Conservation (phyloP, 1,140 invertebrate genomes). For the Choristoneura fumiferana region DNA sequence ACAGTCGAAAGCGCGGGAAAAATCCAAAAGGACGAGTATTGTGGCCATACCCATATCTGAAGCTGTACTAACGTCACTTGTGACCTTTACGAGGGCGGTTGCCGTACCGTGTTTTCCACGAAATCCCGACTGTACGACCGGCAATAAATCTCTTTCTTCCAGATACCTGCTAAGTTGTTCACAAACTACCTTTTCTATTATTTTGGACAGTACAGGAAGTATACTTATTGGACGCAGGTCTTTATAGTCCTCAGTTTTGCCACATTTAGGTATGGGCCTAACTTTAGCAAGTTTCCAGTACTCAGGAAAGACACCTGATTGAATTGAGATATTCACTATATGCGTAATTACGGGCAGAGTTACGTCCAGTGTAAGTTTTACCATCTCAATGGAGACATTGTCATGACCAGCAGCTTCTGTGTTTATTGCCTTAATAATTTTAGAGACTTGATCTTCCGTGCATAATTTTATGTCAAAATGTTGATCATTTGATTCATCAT, state of each 20-base stretch:
- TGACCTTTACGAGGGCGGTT: no score
- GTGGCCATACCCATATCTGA: no score
- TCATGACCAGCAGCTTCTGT: conserved; percentile 1
- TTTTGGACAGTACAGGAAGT: no score
- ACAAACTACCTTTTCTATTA: neutral
- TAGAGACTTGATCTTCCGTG: neutral
- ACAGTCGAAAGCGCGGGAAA: no score
- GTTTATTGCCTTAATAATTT: neutral
- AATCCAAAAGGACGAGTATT: no score
- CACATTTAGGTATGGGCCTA: neutral
- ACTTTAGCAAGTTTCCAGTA: conserved; percentile 4
- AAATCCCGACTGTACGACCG: no score
- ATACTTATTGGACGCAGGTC: neutral
- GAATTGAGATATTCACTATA: conserved; percentile 9
- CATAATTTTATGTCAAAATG: no score
- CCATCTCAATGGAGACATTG: neutral
- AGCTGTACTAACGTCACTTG: no score
- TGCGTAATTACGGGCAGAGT: neutral
- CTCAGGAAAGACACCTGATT: neutral
- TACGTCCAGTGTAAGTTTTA: neutral
- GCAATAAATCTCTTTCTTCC: neutral
- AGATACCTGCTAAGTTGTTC: neutral
- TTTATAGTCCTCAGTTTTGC: neutral
- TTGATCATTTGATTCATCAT: neutral
- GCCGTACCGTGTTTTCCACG: no score